Base-by-base conservation (phyloP, 2,797 vertebrate genomes). In the Spinibarbus caldwelli region DNA sequence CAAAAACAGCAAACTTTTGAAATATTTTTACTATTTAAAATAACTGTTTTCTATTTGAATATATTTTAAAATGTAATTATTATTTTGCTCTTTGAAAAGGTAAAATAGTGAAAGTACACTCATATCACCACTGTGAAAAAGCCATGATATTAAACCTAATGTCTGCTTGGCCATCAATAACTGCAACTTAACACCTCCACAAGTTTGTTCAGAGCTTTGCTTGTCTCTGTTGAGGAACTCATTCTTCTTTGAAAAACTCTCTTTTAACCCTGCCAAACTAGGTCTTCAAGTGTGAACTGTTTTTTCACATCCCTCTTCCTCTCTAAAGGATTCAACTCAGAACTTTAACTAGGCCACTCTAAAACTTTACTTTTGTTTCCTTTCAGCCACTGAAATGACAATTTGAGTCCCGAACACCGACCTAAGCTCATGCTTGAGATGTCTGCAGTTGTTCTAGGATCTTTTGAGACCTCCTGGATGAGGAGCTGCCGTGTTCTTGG, bases 301-400 rank as follows among this genome's bases (percentile, higher is more conserved):
- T 66, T 66, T n/a, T 47, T 67, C 78, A 67, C 10, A 1, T 14
- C 76, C 73, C 19, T 0, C 73, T 36, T 38, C 36, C 38, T 80
- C 59, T 66, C 26, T 66, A n/a, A 34, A 66, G 43, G n/a, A 66
- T 80, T 80, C 41, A 23, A 45, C 26, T 80, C 19, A 45, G 1
- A 64, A 31, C 59, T 80, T n/a, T 45, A 80, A 80, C 78, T 67
- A 67, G 59, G 78, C 19, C 59, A 80, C 78, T 80, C 62, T 66
- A 66, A 67, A 80, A 80, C 78, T 66, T 80, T 9, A 9, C 64
- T 80, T 64, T 34, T 0, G 10, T 66, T 64, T 79, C 26, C 64
- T 78, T 43, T 78, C 36, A 62, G 38, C 36, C 34, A 49, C 26
- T 62, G 6, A 66, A 21, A 45, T 47, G 17, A 59, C 10, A 23